These are phyloP conservation scores for Tolypeutes matacus DNA, from an alignment of 2,797 vertebrate genomes.

Conservation along the genomic window DNA sequence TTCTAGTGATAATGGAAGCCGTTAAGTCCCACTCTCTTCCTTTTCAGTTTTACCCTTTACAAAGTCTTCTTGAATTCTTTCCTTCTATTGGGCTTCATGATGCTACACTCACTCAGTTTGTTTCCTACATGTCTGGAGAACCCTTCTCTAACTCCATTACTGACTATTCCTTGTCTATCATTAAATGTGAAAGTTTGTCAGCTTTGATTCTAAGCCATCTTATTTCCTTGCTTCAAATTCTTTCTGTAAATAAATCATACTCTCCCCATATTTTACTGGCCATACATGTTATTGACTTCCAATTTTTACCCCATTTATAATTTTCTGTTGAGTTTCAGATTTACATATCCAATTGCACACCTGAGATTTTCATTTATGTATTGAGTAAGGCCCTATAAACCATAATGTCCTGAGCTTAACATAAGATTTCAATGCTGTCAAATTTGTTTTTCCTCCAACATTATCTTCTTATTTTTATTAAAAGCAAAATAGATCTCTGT, in stretches of 20 bases:
- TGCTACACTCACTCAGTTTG: not conserved
- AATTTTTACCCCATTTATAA: not conserved
- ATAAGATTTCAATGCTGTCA: not conserved
- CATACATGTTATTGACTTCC: not conserved
- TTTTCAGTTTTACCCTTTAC: not conserved
- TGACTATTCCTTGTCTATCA: not conserved
- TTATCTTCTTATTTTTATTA: not conserved
- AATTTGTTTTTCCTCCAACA: not conserved
- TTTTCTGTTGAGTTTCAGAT: not conserved
- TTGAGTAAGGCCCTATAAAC: not conserved
- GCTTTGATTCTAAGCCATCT: not conserved
- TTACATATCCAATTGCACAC: not conserved
- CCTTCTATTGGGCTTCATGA: not conserved
- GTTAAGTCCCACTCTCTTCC: too few relatives aligned
- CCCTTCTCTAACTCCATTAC: not conserved
- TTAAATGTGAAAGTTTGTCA: not conserved
- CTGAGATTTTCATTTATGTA: not conserved
- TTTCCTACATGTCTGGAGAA: not conserved
- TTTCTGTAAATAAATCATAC: not conserved
- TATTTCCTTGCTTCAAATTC: not conserved
- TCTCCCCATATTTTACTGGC: not conserved
- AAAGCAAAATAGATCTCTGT: not conserved
- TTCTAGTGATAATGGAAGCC: too few relatives aligned
- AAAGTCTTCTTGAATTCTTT: not conserved
- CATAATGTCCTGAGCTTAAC: not conserved